These are phyloP conservation scores for Aphaenogaster rudis DNA, from an alignment of 1,140 invertebrate genomes.

Conservation along the genomic window DNA sequence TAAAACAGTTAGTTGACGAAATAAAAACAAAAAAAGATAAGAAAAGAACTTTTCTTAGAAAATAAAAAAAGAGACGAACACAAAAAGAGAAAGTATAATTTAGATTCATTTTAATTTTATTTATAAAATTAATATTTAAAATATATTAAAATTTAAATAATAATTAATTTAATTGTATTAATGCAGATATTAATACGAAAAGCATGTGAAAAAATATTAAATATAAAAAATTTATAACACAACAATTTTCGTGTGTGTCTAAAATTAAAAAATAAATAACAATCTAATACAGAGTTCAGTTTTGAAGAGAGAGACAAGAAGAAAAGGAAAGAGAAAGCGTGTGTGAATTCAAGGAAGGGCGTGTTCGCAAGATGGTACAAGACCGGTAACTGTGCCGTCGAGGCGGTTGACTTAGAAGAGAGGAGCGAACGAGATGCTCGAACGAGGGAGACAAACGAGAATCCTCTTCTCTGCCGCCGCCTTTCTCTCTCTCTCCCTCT, in stretches of 20 bases:
- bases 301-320: neutral
- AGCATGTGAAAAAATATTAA: neutral
- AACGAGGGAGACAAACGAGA: slow-evolving; percentile 72
- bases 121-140: neutral
- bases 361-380: slow-evolving; percentile 42
- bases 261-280: neutral
- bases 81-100: neutral
- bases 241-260: too few species aligned
- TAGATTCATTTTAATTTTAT: slow-evolving; percentile 11
- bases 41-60: neutral
- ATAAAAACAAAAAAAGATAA: neutral
- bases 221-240: neutral
- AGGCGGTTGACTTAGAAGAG: slow-evolving; percentile 52
- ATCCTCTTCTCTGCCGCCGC: neutral
- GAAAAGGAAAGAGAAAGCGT: neutral
- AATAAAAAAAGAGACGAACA: neutral
- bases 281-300: neutral
- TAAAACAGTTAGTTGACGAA: neutral
- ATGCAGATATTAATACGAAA: neutral
- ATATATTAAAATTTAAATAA: neutral
- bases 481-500: neutral
- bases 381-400: slow-evolving; percentile 37
- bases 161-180: slow-evolving; percentile 5
- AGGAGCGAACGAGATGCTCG: slow-evolving; percentile 39
- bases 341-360: neutral